These are phyloP conservation scores for Dascyllus trimaculatus DNA, from an alignment of 2,113 vertebrate species.

Conservation along the genomic window DNA sequence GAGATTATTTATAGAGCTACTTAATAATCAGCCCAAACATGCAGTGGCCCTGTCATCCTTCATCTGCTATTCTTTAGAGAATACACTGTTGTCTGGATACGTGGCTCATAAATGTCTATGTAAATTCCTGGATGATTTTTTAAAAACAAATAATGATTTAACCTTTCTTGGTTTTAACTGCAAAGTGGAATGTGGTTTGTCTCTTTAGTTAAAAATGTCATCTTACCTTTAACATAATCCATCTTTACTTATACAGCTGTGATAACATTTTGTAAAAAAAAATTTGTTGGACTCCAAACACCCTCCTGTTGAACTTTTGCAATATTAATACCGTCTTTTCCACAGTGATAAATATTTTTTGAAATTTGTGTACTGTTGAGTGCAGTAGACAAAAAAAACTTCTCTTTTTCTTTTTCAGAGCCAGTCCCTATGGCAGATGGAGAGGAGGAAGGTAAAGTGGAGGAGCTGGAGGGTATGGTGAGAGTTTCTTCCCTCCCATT, in stretches of 20 bases:
- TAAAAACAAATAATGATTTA: background rate
- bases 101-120: background rate
- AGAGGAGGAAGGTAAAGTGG: slow-evolving; percentile 78
- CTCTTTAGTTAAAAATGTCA: background rate
- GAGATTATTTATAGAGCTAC: background rate
- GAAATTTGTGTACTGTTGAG: background rate
- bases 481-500: slow-evolving; percentile 91
- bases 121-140: background rate
- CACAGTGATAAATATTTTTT: background rate
- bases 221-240: background rate
- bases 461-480: slow-evolving; percentile 87
- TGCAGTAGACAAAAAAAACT: background rate
- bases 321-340: background rate
- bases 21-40: background rate
- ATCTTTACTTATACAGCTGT: slow-evolving; percentile 4
- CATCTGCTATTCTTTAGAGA: background rate
- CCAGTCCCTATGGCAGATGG: slow-evolving; percentile 69
- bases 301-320: background rate
- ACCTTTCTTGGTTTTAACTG: background rate
- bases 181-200: background rate
- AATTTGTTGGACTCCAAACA: too few relatives aligned
- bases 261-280: too few relatives aligned
- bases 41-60: background rate
- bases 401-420: slow-evolving; percentile 76
- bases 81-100: background rate